A percentile compares a stretch with the other conserved stretches of the same genome.
These are phyloP conservation scores for Rhinoderma darwinii DNA, from an alignment of 2,113 vertebrate genomes.

Conservation along the genomic window DNA sequence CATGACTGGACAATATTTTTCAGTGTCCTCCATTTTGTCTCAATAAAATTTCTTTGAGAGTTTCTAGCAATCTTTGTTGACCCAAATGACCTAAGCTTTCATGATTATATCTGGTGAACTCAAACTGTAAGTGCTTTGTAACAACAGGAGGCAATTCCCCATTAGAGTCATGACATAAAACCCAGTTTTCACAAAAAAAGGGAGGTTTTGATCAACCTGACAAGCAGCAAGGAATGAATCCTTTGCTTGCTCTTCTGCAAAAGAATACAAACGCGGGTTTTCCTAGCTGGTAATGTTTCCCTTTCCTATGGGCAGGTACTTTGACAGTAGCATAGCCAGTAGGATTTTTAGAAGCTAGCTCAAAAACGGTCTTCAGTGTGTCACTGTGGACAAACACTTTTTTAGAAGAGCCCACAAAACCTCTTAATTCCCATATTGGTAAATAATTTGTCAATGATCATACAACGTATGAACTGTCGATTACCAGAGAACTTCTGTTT, in stretches of 20 bases:
- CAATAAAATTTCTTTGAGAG: no score
- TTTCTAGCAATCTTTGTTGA: not conserved
- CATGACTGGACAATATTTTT: no score
- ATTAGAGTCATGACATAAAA: no score
- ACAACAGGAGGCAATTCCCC: no score
- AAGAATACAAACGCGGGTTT: not conserved
- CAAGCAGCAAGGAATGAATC: no score
- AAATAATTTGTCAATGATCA: not conserved
- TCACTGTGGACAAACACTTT: not conserved
- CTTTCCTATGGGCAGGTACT: not conserved
- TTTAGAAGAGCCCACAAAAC: not conserved
- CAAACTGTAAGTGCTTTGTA: no score
- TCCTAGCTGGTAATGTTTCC: no score
- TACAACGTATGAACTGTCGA: not conserved
- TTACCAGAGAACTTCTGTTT: not conserved
- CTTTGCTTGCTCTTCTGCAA: no score
- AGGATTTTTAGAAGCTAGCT: not conserved
- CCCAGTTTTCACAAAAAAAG: no score
- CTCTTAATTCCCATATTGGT: not conserved
- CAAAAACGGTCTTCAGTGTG: not conserved
- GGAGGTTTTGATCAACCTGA: no score
- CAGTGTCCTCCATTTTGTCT: no score
- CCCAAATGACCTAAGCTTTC: not conserved
- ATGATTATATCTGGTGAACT: not conserved
- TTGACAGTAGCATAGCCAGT: not conserved